Evolutionary conservation across 2,797 vertebrate species (phyloP), one percentile per base, ranked within the genome.

Genomic region (Karalla daura): DNA sequence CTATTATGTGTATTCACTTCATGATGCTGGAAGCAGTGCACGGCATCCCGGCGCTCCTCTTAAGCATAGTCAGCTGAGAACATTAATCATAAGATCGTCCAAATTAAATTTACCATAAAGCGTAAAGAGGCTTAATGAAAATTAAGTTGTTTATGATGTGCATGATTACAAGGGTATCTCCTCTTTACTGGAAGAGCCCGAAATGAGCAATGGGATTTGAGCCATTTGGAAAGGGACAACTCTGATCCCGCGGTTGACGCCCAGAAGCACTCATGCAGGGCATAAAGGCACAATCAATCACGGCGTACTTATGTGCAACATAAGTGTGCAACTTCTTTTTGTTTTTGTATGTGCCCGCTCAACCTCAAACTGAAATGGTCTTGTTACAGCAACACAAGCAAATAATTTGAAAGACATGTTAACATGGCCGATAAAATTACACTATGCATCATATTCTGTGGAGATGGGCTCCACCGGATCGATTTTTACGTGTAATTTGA

Each of bases 71-170:
- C 65, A 60, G 63, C 79, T 50, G 72, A 71, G 61, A 70, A 68
- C 81, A 88, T 89, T 78, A 83, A 89, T 89, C 85, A 89, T 13
- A 28, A 24, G 46, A 66, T 66, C n/a, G 33, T 81, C 61, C 37
- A 75, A 85, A 88, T 89, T 85, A 83, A 84, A 87, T 86, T 76
- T 70, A 78, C 74, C 71, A 65, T 83, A 80, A 85, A 86, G 78
- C 46, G 50, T 86, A 70, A 84, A 84, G 75, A 76, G 51, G 58
- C 84, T 80, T 86, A 86, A 90, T 90, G 85, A 87, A 88, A 89
- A 91, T 88, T 39, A 89, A 81, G 78, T 83, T 88, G 86, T 91
- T 91, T 88, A 86, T 84, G 72, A 87, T 86, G 78, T 61, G 81
- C 83, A 68, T 88, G 89, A 91, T 90, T 84, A 86, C 78, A 47